Evolutionary conservation across 2,888 invertebrate species (phyloP).

Genomic region (Sceliomorpha sp.): DNA sequence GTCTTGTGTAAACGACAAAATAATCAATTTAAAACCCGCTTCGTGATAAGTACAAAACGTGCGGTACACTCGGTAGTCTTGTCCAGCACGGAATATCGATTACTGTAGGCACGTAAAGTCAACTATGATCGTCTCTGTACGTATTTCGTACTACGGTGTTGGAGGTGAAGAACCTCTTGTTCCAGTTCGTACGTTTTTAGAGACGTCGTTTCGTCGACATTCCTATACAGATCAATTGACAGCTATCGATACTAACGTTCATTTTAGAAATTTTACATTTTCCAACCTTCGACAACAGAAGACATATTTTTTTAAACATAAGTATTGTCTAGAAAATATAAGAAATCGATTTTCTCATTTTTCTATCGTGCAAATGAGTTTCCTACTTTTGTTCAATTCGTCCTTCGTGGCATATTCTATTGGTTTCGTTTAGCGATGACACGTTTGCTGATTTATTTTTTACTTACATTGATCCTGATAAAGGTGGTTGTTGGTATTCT

Average conservation of each 20-base stretch:
- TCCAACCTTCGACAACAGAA: too few relatives aligned
- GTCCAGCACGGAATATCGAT: constrained; percentile 47
- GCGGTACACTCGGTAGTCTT: constrained; percentile 33
- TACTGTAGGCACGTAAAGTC: constrained; percentile 49
- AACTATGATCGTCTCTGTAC: constrained; percentile 49
- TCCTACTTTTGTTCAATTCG: too few relatives aligned
- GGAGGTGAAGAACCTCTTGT: constrained; percentile 56
- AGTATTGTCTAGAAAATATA: too few relatives aligned
- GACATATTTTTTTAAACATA: too few relatives aligned
- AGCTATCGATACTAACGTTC: background rate
- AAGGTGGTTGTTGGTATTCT: constrained; percentile 56
- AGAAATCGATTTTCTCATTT: too few relatives aligned
- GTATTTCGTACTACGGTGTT: constrained; percentile 41
- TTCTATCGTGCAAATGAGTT: too few relatives aligned
- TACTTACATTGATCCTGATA: constrained; percentile 47
- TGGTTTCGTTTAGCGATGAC: background rate
- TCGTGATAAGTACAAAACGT: constrained; percentile 51
- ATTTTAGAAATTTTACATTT: too few relatives aligned
- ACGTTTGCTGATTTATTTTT: constrained; percentile 34
- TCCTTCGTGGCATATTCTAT: too few relatives aligned
- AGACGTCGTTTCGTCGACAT: background rate
- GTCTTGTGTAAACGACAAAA: constrained; percentile 41
- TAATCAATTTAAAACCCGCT: constrained; percentile 52
- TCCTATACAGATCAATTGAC: background rate
- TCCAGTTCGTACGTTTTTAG: constrained; percentile 35